A percentile compares a stretch with the other conserved stretches of the same genome.
Conservation (phyloP, 2,888 invertebrate species). For the Agriopis leucophaearia region DNA sequence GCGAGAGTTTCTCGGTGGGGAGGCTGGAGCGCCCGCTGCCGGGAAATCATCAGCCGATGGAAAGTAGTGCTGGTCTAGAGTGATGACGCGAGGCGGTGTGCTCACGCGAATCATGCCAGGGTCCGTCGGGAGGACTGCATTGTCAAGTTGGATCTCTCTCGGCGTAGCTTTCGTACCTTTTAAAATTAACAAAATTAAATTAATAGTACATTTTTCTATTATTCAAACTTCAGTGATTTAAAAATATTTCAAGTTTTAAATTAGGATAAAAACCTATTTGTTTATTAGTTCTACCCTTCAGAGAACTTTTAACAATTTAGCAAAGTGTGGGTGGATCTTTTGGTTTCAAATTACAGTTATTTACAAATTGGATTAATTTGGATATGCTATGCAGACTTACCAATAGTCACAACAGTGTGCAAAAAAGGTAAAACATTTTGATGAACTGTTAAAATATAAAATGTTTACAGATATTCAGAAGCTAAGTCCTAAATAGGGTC, state of each 20-base stretch:
- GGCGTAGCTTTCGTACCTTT: constrained; percentile 94
- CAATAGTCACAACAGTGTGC: constrained; percentile 33
- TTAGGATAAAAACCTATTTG: neutral
- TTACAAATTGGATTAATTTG: neutral
- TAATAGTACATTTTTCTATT: too few relatives aligned
- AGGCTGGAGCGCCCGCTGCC: constrained; percentile 58
- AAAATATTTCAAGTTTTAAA: neutral
- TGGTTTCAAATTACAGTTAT: neutral
- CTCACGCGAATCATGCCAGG: constrained; percentile 92
- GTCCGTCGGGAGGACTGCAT: constrained; percentile 91
- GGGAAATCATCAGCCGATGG: constrained; percentile 79
- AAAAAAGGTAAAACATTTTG: constrained; percentile 29
- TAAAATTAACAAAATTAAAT: neutral
- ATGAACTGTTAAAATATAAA: constrained; percentile 30
- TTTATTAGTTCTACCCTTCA: too few relatives aligned
- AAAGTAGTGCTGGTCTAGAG: constrained; percentile 94
- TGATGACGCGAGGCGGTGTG: constrained; percentile 96
- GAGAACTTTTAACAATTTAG: too few relatives aligned
- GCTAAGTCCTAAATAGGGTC: too few relatives aligned
- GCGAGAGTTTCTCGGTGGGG: constrained; percentile 72
- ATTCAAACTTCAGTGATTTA: too few relatives aligned
- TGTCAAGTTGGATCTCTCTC: constrained; percentile 94
- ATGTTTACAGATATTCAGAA: constrained; percentile 15
- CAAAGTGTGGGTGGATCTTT: neutral
- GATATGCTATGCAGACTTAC: constrained; percentile 16